Evolutionary conservation across 2,888 invertebrate genomes (phyloP), one percentile per base, ranked within the genome.

Genomic region (Thymelicus lineola): DNA sequence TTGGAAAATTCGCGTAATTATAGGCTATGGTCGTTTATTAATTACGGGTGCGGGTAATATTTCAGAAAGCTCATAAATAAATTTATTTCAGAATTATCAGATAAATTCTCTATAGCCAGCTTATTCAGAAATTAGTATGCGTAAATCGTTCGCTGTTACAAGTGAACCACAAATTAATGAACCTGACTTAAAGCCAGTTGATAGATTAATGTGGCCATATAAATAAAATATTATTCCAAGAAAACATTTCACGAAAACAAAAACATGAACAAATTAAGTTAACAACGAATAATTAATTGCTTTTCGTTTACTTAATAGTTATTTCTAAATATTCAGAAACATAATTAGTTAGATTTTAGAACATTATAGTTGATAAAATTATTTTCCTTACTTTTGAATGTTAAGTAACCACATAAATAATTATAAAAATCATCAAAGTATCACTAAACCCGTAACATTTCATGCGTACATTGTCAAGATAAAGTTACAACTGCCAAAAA

Each of bases 81-180:
- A 70, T 64, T 50, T 70, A n/a, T 64, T 53, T 48, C 38, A 28
- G 35, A 59, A 59, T 59, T 64, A 50, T 59, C 64, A 64, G 63
- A 70, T 70, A 59, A 53, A 69, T 64, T 46, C 48, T 58, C 50
- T 50, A 58, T 55, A 42, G 63, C 58, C 48, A 50, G 48, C 46
- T 58, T 63, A 69, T 69, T 63, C 69, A 35, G 38, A 50, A 63
- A 63, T 69, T 63, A 58, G 46, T 58, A 38, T 48, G 62, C 69
- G 48, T 62, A 69, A 69, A 58, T 69, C 63, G 48, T 62, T 46
- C 62, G 20, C 57, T 48, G 48, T 46, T 55, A 63, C 42, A 48
- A 58, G 15, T 55, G 42, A 50, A 69, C 57, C 58, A 58, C 46
- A 62, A 63, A 63, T 63, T 45, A 68, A 68, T 46, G 45, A 62